phyloP scores from a whole-genome alignment of 2,797 vertebrate genomes.

The Carcharodon carcharias region DNA sequence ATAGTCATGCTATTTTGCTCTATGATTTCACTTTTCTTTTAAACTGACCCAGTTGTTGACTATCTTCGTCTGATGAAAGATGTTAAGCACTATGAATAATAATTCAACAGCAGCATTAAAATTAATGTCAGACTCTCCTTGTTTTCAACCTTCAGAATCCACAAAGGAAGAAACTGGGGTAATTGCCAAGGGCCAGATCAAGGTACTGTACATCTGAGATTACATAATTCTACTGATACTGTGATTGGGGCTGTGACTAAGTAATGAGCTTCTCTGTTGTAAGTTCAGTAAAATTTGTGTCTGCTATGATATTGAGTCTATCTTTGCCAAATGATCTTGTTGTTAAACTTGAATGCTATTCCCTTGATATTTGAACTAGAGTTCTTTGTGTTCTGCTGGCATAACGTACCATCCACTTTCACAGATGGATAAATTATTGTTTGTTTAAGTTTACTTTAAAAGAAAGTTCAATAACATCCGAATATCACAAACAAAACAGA shows the following conservation, averaged over 20 bases:
- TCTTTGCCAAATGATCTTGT: neutral
- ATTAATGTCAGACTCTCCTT: neutral
- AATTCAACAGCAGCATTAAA: neutral
- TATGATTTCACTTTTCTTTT: neutral
- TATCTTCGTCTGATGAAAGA: neutral
- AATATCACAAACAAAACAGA: neutral
- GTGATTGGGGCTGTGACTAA: neutral
- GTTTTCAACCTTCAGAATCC: constrained; percentile 53
- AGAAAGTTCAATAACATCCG: neutral
- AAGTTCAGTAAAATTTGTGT: neutral
- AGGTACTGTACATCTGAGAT: constrained; percentile 50
- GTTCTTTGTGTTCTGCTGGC: neutral
- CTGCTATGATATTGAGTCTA: neutral
- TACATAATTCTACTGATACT: neutral
- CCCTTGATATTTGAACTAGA: neutral
- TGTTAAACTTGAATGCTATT: neutral
- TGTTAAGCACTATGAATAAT: neutral
- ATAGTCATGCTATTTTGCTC: neutral
- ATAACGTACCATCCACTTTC: neutral
- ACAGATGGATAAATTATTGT: neutral
- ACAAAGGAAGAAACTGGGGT: constrained; percentile 66
- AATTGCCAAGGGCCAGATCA: constrained; percentile 64
- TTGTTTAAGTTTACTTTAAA: neutral
- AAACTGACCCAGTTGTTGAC: neutral
- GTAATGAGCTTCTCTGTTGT: neutral